Percentiles rank a stretch among this genome's conserved stretches.
Evolutionary conservation across 2,888 invertebrate genomes (phyloP).

Genomic region (Brachyptera risi): DNA sequence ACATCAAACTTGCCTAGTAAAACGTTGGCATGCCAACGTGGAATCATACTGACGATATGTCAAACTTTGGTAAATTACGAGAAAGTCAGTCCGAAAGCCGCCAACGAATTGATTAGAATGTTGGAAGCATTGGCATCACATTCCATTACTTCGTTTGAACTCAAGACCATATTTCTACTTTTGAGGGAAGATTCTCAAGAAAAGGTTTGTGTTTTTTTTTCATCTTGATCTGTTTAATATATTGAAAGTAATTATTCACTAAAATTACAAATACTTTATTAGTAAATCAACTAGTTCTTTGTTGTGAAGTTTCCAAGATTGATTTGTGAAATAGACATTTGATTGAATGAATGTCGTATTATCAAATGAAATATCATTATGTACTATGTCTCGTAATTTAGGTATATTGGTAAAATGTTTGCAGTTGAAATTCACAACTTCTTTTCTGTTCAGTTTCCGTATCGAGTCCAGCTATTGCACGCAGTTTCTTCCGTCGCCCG

Average conservation of each 20-base stretch:
- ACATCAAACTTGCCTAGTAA: conserved; percentile 50
- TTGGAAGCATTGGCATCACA: conserved; percentile 54
- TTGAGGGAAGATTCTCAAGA: conserved; percentile 43
- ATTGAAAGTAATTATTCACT: no score
- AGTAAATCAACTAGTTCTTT: no score
- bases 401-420: no score
- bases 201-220: no score
- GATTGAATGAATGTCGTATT: no score
- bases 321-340: no score
- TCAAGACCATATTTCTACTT: conserved; percentile 52
- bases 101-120: conserved; percentile 51
- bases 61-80: conserved; percentile 45
- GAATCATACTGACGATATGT: conserved; percentile 49
- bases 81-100: conserved; percentile 45
- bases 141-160: conserved; percentile 53
- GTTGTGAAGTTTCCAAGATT: no score
- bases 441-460: conserved; percentile 39
- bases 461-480: conserved; percentile 43
- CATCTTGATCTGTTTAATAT: no score
- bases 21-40: conserved; percentile 51
- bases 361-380: no score
- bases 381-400: no score
- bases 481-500: conserved; percentile 46
- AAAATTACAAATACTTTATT: no score
- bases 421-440: no score